These are phyloP conservation scores for Antennarius maculatus DNA, from an alignment of 2,797 vertebrate species.

Conservation along the genomic window DNA sequence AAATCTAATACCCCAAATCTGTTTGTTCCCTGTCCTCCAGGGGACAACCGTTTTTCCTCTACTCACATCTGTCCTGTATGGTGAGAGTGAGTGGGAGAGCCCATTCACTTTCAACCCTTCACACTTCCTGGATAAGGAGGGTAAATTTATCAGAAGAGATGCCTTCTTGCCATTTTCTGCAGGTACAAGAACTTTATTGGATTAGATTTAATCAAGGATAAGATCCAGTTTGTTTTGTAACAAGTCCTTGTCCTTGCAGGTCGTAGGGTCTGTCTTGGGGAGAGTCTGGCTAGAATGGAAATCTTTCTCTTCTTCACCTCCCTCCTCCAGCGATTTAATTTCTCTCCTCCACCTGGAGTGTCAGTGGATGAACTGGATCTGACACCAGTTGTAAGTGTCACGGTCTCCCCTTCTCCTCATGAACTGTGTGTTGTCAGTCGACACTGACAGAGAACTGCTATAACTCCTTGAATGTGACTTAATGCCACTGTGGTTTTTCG, in stretches of 20 bases:
- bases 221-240: not conserved
- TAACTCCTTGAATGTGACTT: not conserved
- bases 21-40: constrained; percentile 31
- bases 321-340: constrained; percentile 58
- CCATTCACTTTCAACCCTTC: constrained; percentile 72
- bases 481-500: not conserved
- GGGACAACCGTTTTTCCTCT: constrained; percentile 67
- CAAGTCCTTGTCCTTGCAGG: constrained; percentile 29
- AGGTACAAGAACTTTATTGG: constrained; percentile 47
- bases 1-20: too few species aligned
- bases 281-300: constrained; percentile 64
- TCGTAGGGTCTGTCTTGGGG: constrained; percentile 52
- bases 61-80: constrained; percentile 64
- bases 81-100: constrained; percentile 71
- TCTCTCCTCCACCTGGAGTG: constrained; percentile 58
- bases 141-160: constrained; percentile 64
- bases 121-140: constrained; percentile 74
- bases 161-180: constrained; percentile 79
- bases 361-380: constrained; percentile 60
- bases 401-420: constrained; percentile 35
- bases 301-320: constrained; percentile 66
- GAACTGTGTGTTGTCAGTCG: constrained; percentile 58
- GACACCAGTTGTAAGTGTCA: constrained; percentile 43
- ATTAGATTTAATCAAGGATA: not conserved
- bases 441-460: constrained; percentile 18